Evolutionary conservation across 2,888 invertebrate species (phyloP).

Genomic region (Entomobrya proxima): DNA sequence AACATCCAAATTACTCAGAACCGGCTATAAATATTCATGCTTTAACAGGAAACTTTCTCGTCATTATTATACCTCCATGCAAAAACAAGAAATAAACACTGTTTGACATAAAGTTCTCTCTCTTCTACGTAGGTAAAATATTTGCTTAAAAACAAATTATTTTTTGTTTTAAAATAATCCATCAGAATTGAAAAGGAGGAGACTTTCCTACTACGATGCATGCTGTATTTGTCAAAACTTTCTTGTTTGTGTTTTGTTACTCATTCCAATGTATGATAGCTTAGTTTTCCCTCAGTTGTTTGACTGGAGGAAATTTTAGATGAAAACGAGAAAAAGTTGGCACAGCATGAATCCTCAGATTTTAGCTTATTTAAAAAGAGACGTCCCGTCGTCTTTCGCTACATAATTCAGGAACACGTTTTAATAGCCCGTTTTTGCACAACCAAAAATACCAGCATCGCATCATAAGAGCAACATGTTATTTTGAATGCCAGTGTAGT

Average conservation of each 20-base stretch:
- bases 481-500: background rate
- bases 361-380: slow-evolving; percentile 9
- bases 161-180: no score
- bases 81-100: background rate
- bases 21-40: slow-evolving; percentile 42
- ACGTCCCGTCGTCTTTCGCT: background rate
- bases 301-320: no score
- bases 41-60: slow-evolving; percentile 8
- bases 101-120: no score
- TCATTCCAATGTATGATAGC: no score
- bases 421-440: background rate
- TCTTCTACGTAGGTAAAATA: background rate
- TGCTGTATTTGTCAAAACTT: no score
- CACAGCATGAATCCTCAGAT: background rate
- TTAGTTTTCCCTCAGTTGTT: background rate
- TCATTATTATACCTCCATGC: background rate
- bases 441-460: background rate
- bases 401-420: background rate
- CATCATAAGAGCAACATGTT: background rate
- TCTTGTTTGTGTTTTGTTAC: no score
- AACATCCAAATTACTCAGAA: slow-evolving; percentile 1
- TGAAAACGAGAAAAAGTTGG: no score
- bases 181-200: no score
- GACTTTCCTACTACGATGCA: no score
- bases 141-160: background rate